Percentiles rank a stretch among this genome's conserved stretches.
phyloP scores from a whole-genome alignment of 1,140 invertebrate genomes.

The Drosophila nigromelanica region DNA sequence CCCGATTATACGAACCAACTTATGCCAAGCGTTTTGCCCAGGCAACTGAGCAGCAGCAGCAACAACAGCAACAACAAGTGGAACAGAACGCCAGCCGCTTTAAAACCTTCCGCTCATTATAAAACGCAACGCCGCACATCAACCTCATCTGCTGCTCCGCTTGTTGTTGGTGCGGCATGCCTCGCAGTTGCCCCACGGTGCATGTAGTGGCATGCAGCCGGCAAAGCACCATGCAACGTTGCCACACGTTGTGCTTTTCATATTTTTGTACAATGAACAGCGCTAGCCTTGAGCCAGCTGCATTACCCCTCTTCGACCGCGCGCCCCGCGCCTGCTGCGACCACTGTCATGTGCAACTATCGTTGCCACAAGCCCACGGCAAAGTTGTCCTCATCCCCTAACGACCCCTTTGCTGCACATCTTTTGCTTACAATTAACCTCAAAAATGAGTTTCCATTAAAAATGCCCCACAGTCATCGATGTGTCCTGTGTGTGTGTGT shows the following conservation, averaged over 20 bases:
- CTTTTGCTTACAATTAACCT: conserved; percentile 83
- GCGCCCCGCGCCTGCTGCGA: background rate
- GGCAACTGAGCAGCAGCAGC: conserved; percentile 27
- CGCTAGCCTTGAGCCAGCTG: conserved; percentile 60
- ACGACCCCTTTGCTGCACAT: conserved; percentile 24
- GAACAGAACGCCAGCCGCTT: conserved; percentile 42
- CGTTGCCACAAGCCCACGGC: conserved; percentile 8
- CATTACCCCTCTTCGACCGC: background rate
- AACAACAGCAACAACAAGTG: conserved; percentile 14
- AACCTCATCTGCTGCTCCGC: conserved; percentile 50
- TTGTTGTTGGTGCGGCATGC: conserved; percentile 18
- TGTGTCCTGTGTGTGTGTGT: conserved; percentile 31
- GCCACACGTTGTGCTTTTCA: conserved; percentile 33
- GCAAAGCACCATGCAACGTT: conserved; percentile 28
- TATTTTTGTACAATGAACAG: conserved; percentile 62
- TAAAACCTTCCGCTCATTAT: conserved; percentile 73
- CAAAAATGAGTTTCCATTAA: conserved; percentile 84
- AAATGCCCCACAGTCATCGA: conserved; percentile 82
- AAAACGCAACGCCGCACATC: conserved; percentile 61
- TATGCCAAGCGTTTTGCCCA: conserved; percentile 33
- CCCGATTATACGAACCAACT: conserved; percentile 36
- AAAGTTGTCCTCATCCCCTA: background rate
- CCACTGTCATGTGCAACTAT: conserved; percentile 42
- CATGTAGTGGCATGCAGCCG: conserved; percentile 30
- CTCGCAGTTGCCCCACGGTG: conserved; percentile 20